Evolutionary conservation across 2,888 invertebrate species (phyloP), one percentile per base, ranked within the genome.

Genomic region (Heliconius charithonia): DNA sequence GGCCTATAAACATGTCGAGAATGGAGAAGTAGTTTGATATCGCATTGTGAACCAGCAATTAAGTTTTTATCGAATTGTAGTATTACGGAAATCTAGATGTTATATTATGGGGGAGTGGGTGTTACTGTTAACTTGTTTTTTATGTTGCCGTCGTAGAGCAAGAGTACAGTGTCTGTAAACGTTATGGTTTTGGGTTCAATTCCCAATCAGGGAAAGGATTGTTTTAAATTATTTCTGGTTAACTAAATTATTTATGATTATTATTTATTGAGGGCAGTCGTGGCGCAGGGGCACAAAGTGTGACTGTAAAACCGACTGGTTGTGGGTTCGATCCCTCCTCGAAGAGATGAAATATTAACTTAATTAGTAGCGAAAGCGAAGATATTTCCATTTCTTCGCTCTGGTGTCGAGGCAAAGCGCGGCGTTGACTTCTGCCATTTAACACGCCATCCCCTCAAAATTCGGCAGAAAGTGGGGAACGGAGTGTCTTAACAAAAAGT

Each of bases 1-100:
- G 85, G 84, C 77, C 86, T 85, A 90, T 90, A 90, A 91, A 90
- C 85, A 86, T 84, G 86, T 87, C 87, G 78, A 83, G 85, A 82
- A 84, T 82, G 82, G 83, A 82, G 80, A 84, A 83, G 81, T 86
- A 85, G 84, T 87, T 85, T 87, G 85, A 88, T 86, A 85, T 84
- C 85, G 85, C 85, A 87, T 86, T 84, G 84, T 67, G 29, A 71
- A 41, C 73, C 12, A n/a, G 79, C 62, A 71, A 76, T 80, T 70
- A 79, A 79, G 37, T 76, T 78, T 78, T 69, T 74, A 78, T 74
- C 67, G 67, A 74, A 32, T n/a, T n/a, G n/a, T n/a, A n/a, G n/a
- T n/a, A 45, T 6, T 67, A 66, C 13, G 56, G 67, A 62, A 72
- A 59, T 59, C 16, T 72, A 72, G 37, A 72, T n/a, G n/a, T 72